A percentile compares a stretch with the other conserved stretches of the same genome.
Conservation (phyloP, 2,797 vertebrate genomes). For the Takifugu ocellatus region DNA sequence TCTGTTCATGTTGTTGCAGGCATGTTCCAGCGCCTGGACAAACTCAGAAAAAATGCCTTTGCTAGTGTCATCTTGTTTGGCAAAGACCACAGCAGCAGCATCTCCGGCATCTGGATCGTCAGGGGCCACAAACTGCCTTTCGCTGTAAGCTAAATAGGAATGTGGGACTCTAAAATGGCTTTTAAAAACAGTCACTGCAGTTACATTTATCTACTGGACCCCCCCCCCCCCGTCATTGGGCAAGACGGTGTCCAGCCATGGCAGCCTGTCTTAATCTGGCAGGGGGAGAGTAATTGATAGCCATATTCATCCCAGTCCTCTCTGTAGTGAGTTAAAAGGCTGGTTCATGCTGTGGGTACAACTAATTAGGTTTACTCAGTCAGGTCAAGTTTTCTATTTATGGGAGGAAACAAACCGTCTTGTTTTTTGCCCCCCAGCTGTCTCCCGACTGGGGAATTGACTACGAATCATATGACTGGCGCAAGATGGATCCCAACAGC, state of each 20-base stretch:
- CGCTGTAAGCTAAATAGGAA: slow-evolving; percentile 62
- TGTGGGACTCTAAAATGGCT: background rate
- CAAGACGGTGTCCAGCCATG: slow-evolving; percentile 63
- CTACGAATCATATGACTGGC: slow-evolving; percentile 91
- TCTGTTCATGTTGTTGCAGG: slow-evolving; percentile 45
- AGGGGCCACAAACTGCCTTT: slow-evolving; percentile 90
- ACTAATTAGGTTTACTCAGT: too few relatives aligned
- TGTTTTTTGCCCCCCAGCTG: slow-evolving; percentile 65
- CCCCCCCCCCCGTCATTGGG: slow-evolving; percentile 46
- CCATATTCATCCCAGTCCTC: slow-evolving; percentile 68
- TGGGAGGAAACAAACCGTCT: too few relatives aligned
- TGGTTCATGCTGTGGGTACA: slow-evolving; percentile 71
- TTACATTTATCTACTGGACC: too few relatives aligned
- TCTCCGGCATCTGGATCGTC: slow-evolving; percentile 91
- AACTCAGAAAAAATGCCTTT: slow-evolving; percentile 90
- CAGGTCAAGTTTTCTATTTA: too few relatives aligned
- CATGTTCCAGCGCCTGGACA: slow-evolving; percentile 95
- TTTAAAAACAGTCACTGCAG: too few relatives aligned
- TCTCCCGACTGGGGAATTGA: slow-evolving; percentile 90
- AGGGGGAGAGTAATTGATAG: slow-evolving; percentile 46
- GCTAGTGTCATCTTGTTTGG: slow-evolving; percentile 88
- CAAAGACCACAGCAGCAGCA: slow-evolving; percentile 80
- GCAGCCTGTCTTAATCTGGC: slow-evolving; percentile 63
- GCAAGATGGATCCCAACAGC: slow-evolving; percentile 83
- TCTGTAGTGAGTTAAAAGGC: slow-evolving; percentile 61